Conservation (phyloP, 2,113 vertebrate species). For the Pyxicephalus adspersus region DNA sequence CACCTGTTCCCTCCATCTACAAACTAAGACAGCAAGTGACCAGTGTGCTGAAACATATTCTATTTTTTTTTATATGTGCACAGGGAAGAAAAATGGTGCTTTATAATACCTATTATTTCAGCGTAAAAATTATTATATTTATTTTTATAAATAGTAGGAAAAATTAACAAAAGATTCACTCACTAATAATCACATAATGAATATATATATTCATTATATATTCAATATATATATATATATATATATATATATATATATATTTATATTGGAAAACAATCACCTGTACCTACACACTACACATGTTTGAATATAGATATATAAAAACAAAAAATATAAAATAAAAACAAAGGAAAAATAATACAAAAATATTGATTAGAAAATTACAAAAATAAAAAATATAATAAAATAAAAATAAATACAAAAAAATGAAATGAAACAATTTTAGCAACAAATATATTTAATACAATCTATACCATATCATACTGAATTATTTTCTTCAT, state of each 20-base stretch:
- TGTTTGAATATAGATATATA: neutral
- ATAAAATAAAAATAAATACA: too few species aligned
- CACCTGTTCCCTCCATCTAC: conserved; percentile 47
- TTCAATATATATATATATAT: neutral
- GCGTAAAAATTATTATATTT: neutral
- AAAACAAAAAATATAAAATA: neutral
- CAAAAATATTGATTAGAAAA: too few species aligned
- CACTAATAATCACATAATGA: neutral
- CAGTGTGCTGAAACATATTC: conserved; percentile 17
- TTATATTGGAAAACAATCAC: conserved; percentile 11
- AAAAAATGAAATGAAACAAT: too few species aligned
- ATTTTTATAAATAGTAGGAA: neutral
- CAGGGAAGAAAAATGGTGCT: neutral
- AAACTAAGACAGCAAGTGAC: conserved; percentile 40
- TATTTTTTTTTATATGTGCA: neutral
- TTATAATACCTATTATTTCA: too few species aligned
- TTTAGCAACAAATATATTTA: too few species aligned
- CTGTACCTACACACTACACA: neutral
- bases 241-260: neutral
- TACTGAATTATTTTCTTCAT: too few species aligned
- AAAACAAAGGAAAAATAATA: too few species aligned
- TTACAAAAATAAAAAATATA: too few species aligned
- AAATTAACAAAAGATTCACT: neutral
- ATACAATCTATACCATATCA: too few species aligned
- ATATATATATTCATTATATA: neutral